A percentile compares a stretch with the other conserved stretches of the same genome.
phyloP scores from a whole-genome alignment of 2,797 vertebrate genomes.

The Masticophis lateralis region DNA sequence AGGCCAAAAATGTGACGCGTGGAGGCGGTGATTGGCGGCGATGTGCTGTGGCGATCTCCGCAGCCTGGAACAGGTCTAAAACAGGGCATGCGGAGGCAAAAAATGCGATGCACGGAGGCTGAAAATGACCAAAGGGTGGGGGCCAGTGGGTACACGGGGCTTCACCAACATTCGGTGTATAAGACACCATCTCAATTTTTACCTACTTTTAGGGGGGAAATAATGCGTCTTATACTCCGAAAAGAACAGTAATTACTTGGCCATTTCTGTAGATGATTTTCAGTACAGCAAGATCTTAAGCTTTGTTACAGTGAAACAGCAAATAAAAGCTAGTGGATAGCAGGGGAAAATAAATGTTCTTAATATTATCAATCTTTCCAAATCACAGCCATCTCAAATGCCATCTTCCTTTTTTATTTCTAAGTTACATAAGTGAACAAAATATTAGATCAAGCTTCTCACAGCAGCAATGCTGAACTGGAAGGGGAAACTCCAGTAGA shows the following conservation, averaged over 20 bases:
- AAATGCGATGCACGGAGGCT: no score
- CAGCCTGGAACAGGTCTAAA: no score
- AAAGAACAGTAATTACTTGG: neutral
- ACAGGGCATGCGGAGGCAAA: no score
- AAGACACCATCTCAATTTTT: no score
- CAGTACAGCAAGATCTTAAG: constrained; percentile 10
- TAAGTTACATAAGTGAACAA: constrained; percentile 30
- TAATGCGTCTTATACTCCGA: no score
- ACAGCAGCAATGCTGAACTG: constrained; percentile 21
- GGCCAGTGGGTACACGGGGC: no score
- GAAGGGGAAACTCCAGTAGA: constrained; percentile 30
- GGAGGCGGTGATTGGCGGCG: no score
- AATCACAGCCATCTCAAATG: constrained; percentile 21
- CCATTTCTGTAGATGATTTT: constrained; percentile 13
- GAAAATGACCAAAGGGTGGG: no score
- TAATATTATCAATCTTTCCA: constrained; percentile 36
- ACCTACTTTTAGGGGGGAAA: no score
- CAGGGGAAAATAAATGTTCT: constrained; percentile 18
- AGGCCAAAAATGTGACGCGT: no score
- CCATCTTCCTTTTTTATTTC: constrained; percentile 31
- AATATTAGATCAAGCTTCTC: neutral
- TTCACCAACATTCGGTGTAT: no score
- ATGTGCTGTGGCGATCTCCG: no score
- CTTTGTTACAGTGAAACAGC: constrained; percentile 26
- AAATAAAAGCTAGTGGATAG: constrained; percentile 34